Evolutionary conservation across 2,888 invertebrate species (phyloP).

Genomic region (Parthenolecanium corni): DNA sequence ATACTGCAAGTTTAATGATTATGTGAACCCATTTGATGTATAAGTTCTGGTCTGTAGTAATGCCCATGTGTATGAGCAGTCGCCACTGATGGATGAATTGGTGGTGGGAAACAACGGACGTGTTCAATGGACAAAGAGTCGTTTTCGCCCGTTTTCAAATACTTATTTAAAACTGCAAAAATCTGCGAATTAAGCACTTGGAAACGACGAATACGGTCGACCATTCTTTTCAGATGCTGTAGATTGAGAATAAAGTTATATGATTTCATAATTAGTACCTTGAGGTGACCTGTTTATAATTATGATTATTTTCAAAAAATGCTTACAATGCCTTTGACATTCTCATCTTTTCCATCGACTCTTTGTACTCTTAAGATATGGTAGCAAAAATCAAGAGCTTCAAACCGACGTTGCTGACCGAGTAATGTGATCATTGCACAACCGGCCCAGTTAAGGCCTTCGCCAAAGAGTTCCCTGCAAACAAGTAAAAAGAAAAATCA

Average conservation of each 20-base stretch:
- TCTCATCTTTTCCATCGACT: slow-evolving; percentile 90
- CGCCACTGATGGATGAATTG: slow-evolving; percentile 63
- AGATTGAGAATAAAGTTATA: slow-evolving; percentile 34
- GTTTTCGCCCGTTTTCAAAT: slow-evolving; percentile 71
- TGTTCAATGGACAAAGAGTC: slow-evolving; percentile 80
- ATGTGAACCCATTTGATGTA: slow-evolving; percentile 24
- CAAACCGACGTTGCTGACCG: slow-evolving; percentile 90
- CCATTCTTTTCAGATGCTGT: slow-evolving; percentile 89
- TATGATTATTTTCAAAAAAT: no score
- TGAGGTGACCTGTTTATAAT: not conserved
- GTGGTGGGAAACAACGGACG: slow-evolving; percentile 93
- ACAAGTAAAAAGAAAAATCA: slow-evolving; percentile 29
- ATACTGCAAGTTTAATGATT: slow-evolving; percentile 7
- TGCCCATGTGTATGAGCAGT: slow-evolving; percentile 46
- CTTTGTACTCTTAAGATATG: slow-evolving; percentile 91
- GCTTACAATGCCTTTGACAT: slow-evolving; percentile 86
- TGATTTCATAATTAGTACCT: not conserved
- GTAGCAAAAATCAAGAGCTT: slow-evolving; percentile 96
- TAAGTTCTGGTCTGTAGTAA: slow-evolving; percentile 41
- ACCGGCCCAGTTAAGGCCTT: slow-evolving; percentile 97
- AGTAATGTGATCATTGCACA: slow-evolving; percentile 90
- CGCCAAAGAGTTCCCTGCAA: slow-evolving; percentile 85
- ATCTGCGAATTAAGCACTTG: slow-evolving; percentile 98
- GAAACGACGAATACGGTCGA: slow-evolving; percentile 91
- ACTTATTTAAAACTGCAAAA: slow-evolving; percentile 88